Percentiles rank a stretch among this genome's conserved stretches.
These are phyloP conservation scores for Barbus barbus DNA, from an alignment of 2,113 vertebrate species.

Conservation along the genomic window DNA sequence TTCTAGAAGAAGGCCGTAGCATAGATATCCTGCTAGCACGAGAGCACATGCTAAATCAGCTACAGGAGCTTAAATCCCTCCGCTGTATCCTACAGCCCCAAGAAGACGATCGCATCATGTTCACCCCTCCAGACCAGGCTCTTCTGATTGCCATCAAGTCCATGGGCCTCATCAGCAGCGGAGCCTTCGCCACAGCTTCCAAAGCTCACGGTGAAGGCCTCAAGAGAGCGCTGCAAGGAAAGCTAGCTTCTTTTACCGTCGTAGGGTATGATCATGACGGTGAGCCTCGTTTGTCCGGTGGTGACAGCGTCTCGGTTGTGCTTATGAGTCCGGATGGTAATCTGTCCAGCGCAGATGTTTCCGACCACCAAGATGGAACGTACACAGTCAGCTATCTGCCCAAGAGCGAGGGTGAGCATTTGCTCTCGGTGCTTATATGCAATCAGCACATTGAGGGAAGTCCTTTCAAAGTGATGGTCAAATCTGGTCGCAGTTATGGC, in stretches of 20 bases:
- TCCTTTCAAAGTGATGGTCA: slow-evolving; percentile 93
- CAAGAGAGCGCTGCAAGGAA: slow-evolving; percentile 90
- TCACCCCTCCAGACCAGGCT: slow-evolving; percentile 93
- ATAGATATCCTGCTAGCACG: slow-evolving; percentile 92
- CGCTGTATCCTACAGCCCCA: slow-evolving; percentile 90
- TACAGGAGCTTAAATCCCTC: slow-evolving; percentile 93
- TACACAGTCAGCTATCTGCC: slow-evolving; percentile 91
- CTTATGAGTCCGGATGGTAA: slow-evolving; percentile 88
- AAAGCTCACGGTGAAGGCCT: slow-evolving; percentile 94
- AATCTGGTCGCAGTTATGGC: slow-evolving; percentile 91
- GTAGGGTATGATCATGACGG: slow-evolving; percentile 93
- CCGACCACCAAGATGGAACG: slow-evolving; percentile 91
- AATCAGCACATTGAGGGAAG: slow-evolving; percentile 98
- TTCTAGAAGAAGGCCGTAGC: slow-evolving; percentile 90
- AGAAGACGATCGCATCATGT: slow-evolving; percentile 94
- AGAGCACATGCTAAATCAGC: slow-evolving; percentile 94
- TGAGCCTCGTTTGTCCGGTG: slow-evolving; percentile 90
- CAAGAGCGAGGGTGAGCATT: slow-evolving; percentile 91
- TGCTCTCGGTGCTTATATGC: slow-evolving; percentile 92
- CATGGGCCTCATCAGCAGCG: slow-evolving; percentile 93
- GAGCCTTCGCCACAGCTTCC: slow-evolving; percentile 91
- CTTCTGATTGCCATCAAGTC: slow-evolving; percentile 92
- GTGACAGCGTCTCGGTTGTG: slow-evolving; percentile 85
- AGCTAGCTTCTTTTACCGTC: slow-evolving; percentile 90
- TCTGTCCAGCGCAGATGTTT: slow-evolving; percentile 85